Conservation (phyloP, 2,888 invertebrate species). For the Dicranocentrus wangi region DNA sequence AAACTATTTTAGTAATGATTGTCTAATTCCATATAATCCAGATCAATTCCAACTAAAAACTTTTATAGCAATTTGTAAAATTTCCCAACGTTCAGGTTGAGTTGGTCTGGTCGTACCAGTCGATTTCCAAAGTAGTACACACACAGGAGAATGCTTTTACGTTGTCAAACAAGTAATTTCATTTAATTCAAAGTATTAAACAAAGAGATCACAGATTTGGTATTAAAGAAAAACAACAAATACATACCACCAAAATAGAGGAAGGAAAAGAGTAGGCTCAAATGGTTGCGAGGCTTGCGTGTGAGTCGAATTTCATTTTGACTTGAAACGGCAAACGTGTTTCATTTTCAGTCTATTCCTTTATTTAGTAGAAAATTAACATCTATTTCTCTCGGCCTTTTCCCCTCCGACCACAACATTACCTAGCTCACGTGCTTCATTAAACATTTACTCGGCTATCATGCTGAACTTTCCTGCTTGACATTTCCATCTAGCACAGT, state of each 20-base stretch:
- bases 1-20: conserved; percentile 4
- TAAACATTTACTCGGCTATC: conserved; percentile 55
- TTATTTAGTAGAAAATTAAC: conserved; percentile 55
- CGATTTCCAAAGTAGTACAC: background rate
- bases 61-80: too few species aligned
- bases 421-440: conserved; percentile 54
- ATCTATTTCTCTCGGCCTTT: conserved; percentile 39
- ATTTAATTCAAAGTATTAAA: background rate
- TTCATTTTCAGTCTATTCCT: conserved; percentile 20
- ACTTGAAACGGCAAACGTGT: conserved; percentile 15
- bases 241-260: too few species aligned
- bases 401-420: conserved; percentile 40
- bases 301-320: background rate
- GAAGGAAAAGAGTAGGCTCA: background rate
- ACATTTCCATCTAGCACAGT: conserved; percentile 46
- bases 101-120: too few species aligned
- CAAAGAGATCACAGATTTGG: background rate
- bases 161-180: background rate
- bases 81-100: too few species aligned
- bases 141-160: background rate
- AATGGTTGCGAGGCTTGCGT: too few species aligned
- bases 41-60: too few species aligned
- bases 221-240: background rate
- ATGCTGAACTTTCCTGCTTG: conserved; percentile 57
- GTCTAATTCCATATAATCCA: background rate